Base-by-base conservation (phyloP, 2,113 vertebrate genomes). In the Picathartes gymnocephalus region DNA sequence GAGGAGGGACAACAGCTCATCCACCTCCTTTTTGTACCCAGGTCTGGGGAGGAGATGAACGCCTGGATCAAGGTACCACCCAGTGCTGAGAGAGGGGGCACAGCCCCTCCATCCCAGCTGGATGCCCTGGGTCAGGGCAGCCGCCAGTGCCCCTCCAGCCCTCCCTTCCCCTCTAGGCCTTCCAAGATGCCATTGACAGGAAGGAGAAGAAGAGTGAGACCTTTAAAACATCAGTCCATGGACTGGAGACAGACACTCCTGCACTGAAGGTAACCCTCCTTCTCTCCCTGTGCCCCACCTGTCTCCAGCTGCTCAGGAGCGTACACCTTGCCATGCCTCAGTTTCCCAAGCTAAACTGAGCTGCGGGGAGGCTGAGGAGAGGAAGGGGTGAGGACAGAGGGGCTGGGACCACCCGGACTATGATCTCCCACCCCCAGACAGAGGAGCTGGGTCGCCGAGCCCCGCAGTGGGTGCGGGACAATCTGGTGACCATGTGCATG, bases 401-500 rank as follows among this genome's bases (percentile, higher is more conserved):
- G 79, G 40, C 45, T 65, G 60, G 5, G 23, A 35, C 6, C 31
- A 37, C 33, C 30, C 10, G 4, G 54, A 21, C 15, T 50, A 4
- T 2, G 5, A 6, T 60, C 5, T 54, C 21, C 53, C 31, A 28
- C 19, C 30, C 20, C 9, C 86, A 96, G 93, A 81, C 92, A 1
- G 93, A 98, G 78, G 96, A 98, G 88, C 96, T 98, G 95, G 98
- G 98, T 45, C 95, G 92, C 30, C 93, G 98, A 33, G 98, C 98
- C 0, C 98, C 98, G 0, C 98, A 97, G 95, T 98, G 98, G 98
- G 92, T 98, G 47, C 95, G 98, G 37, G 98, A 98, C 97, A 98
- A 97, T 56, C 97, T 98, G 96, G 98, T 98, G 89, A 98, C 97
- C 84, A 98, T 98, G 98, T 98, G 98, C 90, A 98, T 98, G 98